Evolutionary conservation across 2,797 vertebrate species (phyloP), one percentile per base, ranked within the genome.

Genomic region (Neosilurus hyrtlii): DNA sequence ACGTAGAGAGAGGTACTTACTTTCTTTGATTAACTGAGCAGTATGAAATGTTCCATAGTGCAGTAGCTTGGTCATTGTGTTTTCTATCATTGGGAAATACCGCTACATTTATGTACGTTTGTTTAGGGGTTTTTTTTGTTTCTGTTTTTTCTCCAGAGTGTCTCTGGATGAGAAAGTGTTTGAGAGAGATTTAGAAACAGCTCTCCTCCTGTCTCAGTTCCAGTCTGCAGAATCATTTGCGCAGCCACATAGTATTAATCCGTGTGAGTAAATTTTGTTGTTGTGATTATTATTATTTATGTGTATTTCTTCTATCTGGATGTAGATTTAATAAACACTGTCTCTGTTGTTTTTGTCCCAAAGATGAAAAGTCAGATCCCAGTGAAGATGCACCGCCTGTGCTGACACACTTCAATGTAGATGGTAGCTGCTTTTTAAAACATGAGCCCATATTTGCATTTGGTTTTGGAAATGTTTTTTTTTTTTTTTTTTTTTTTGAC

Each of bases 121-220:
- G 37, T 43, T 43, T 43, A 6, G 2, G 2, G 2, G 2, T 43
- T 43, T 43, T 2, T 43, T 43, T 43, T 2, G 2, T 43, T 43
- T 2, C 6, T 43, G 2, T 43, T 43, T 43, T 43, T 82, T 90
- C 89, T 81, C 65, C 83, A 99, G 98, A 89, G 79, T 91, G 85
- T 90, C 94, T 18, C 89, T 97, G 88, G 94, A 96, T 86, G 94
- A 95, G 77, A 96, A 93, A 89, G 82, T 96, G 73, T 92, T 91
- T 86, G 91, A 93, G 18, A 93, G 96, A 91, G 95, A 96, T 89
- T 88, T 98, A 59, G 95, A 98, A 88, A 94, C 96, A 4, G 97
- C 97, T 26, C 93, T 98, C 67, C 93, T 95, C 0, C 93, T 97
- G 11, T 98, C 97, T 0, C 72, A 93, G 81, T 94, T 96, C 78